These are phyloP conservation scores for Platorchestia sp. DNA, from an alignment of 1,140 invertebrate genomes.

Conservation along the genomic window DNA sequence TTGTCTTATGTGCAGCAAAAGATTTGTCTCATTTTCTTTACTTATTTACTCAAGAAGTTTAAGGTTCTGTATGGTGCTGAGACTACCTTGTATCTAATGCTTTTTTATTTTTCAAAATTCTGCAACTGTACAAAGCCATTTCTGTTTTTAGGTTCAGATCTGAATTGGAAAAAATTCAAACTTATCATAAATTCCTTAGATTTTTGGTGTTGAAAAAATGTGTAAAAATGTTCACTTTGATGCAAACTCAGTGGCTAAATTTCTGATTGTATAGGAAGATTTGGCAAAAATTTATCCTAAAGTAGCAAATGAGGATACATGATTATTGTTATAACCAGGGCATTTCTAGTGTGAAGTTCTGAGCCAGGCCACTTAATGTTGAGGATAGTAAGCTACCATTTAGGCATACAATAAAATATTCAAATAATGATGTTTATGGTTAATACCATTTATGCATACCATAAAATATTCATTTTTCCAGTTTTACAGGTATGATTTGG, in stretches of 20 bases:
- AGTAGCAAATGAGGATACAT: neutral
- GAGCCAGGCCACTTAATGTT: neutral
- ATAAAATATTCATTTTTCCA: neutral
- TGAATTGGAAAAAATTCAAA: neutral
- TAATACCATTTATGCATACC: neutral
- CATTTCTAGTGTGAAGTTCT: neutral
- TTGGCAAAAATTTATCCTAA: neutral
- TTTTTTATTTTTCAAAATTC: neutral
- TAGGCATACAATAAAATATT: neutral
- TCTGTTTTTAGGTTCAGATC: neutral
- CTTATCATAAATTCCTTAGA: neutral
- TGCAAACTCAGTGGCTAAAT: neutral
- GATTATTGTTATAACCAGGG: neutral
- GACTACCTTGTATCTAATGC: neutral
- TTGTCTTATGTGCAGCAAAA: neutral
- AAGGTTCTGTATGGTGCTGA: neutral
- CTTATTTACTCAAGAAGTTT: neutral
- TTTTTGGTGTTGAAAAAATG: neutral
- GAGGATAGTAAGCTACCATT: neutral
- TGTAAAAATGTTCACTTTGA: neutral
- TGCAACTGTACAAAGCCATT: neutral
- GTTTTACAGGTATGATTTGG: constrained; percentile 6
- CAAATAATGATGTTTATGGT: too few species aligned
- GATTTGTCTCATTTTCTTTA: neutral
- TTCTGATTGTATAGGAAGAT: neutral